phyloP scores from a whole-genome alignment of 2,113 vertebrate species.

The Dipodomys spectabilis region DNA sequence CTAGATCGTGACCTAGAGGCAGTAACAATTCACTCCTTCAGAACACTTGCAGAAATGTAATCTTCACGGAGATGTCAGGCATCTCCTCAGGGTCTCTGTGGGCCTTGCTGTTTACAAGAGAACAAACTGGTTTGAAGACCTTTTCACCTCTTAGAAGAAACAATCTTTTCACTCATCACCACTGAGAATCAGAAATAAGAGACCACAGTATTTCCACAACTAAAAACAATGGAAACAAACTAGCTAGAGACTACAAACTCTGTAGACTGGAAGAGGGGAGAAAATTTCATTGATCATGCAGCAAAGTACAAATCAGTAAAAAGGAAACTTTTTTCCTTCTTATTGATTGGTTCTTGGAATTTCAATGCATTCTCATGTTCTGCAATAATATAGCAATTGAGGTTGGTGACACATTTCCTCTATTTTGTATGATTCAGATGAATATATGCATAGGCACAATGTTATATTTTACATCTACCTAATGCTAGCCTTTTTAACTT shows the following conservation, averaged over 20 bases:
- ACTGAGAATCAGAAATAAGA: slow-evolving; percentile 52
- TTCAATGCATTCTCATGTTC: background rate
- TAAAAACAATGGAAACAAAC: background rate
- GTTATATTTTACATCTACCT: background rate
- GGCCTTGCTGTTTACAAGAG: slow-evolving; percentile 29
- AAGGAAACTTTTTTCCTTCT: background rate
- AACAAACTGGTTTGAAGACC: slow-evolving; percentile 59
- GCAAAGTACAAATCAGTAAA: background rate
- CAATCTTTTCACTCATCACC: slow-evolving; percentile 65
- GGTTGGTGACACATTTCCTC: background rate
- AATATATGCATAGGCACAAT: background rate
- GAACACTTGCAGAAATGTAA: slow-evolving; percentile 40
- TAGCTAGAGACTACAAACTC: background rate
- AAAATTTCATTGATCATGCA: background rate
- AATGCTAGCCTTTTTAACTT: background rate
- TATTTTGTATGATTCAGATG: background rate
- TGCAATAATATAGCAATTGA: background rate
- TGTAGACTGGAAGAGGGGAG: background rate
- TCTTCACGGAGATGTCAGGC: background rate
- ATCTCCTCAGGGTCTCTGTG: background rate
- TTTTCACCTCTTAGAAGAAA: slow-evolving; percentile 54
- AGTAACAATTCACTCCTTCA: background rate
- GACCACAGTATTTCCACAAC: background rate
- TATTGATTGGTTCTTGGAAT: background rate
- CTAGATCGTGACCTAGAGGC: slow-evolving; percentile 37